Percentiles rank a stretch among this genome's conserved stretches.
These are phyloP conservation scores for Zosterops lateralis DNA, from an alignment of 2,113 vertebrate species.

Conservation along the genomic window DNA sequence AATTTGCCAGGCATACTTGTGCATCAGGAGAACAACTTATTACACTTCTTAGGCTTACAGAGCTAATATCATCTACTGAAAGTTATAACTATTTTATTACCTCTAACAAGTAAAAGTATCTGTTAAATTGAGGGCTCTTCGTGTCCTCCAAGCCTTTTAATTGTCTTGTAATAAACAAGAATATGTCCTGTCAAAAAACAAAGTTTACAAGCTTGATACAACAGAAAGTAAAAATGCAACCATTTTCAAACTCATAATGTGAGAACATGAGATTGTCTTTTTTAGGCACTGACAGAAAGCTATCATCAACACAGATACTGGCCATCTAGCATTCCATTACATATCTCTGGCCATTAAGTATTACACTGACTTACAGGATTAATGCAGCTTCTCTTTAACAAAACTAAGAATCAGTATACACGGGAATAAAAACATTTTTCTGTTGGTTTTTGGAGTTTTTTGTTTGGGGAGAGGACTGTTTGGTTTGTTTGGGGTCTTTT, in stretches of 20 bases:
- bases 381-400: not conserved
- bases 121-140: constrained; percentile 98
- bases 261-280: not conserved
- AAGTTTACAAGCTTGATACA: constrained; percentile 18
- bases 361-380: not conserved
- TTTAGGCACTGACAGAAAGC: not conserved
- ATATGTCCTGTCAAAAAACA: constrained; percentile 88
- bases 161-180: constrained; percentile 99
- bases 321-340: not conserved
- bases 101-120: constrained; percentile 99
- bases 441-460: fast-evolving
- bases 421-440: fast-evolving
- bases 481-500: not conserved
- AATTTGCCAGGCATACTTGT: not conserved
- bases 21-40: not conserved
- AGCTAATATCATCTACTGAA: not conserved
- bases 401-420: not conserved
- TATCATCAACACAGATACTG: not conserved
- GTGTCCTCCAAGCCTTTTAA: constrained; percentile 98
- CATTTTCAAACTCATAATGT: not conserved
- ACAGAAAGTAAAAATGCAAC: not conserved
- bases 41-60: not conserved
- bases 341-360: not conserved
- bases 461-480: fast-evolving
- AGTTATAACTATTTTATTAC: constrained; percentile 68